phyloP scores from a whole-genome alignment of 2,113 vertebrate species.

The Crotalus viridis region DNA sequence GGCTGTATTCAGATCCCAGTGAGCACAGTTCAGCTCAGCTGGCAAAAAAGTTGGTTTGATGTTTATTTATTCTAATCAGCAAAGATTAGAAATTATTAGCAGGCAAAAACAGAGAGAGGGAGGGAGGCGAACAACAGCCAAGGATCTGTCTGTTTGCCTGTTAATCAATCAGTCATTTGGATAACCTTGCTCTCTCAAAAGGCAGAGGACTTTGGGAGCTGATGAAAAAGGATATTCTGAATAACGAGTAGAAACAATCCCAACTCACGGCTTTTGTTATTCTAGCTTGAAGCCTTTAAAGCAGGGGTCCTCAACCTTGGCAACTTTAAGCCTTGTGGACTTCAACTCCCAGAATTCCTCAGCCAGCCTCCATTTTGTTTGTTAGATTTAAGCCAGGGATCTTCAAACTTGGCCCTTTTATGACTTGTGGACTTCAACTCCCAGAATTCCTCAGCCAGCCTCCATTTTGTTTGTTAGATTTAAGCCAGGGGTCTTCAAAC shows the following conservation, averaged over 20 bases:
- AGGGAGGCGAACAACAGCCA: neutral
- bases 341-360: too few relatives aligned
- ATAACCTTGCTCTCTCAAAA: neutral
- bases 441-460: too few relatives aligned
- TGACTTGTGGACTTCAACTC: too few relatives aligned
- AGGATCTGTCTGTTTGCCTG: neutral
- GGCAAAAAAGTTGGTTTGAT: neutral
- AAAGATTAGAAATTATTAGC: neutral
- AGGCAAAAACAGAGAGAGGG: neutral
- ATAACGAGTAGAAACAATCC: neutral
- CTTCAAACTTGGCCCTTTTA: too few relatives aligned
- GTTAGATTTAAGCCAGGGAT: too few relatives aligned
- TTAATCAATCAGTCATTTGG: neutral
- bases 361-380: too few relatives aligned
- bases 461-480: too few relatives aligned
- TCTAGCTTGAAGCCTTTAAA: neutral
- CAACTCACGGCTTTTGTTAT: neutral
- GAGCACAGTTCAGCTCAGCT: neutral
- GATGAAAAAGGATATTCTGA: neutral
- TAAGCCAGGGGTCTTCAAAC: too few relatives aligned
- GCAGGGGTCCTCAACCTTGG: too few relatives aligned
- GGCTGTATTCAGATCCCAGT: neutral
- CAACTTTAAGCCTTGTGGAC: too few relatives aligned
- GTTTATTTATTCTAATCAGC: neutral
- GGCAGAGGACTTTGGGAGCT: neutral